These are phyloP conservation scores for Drosophila nigromelanica DNA, from an alignment of 1,140 invertebrate genomes.

Conservation along the genomic window DNA sequence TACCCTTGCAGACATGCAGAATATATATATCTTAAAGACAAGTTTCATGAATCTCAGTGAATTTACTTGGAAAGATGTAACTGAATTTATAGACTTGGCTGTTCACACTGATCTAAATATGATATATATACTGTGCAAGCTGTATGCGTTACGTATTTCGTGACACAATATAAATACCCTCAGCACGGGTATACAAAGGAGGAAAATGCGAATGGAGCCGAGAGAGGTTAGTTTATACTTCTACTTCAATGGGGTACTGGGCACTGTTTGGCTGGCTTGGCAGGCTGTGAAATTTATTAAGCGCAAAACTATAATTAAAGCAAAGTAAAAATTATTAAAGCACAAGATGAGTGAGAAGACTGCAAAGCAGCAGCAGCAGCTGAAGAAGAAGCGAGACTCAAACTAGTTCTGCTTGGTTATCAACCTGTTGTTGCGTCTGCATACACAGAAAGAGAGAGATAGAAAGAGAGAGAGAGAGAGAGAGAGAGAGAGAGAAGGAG, in stretches of 20 bases:
- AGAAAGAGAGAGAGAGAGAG: background rate
- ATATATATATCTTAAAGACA: too few species aligned
- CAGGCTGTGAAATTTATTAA: constrained; percentile 77
- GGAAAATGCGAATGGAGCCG: background rate
- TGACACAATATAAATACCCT: too few species aligned
- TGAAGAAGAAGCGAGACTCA: constrained; percentile 12
- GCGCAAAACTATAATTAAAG: constrained; percentile 82
- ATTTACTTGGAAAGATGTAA: too few species aligned
- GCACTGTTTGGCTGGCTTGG: constrained; percentile 21
- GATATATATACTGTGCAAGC: too few species aligned
- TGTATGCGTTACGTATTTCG: too few species aligned
- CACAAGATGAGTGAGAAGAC: constrained; percentile 59
- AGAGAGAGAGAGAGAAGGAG: background rate
- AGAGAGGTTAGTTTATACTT: background rate
- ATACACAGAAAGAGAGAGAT: background rate
- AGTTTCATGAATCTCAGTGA: too few species aligned
- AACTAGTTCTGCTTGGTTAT: constrained; percentile 62
- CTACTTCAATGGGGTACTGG: background rate
- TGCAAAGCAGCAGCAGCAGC: constrained; percentile 25
- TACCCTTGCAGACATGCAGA: too few species aligned
- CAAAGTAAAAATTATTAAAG: constrained; percentile 81
- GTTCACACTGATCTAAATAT: too few species aligned
- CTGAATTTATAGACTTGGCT: too few species aligned
- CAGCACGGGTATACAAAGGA: background rate
- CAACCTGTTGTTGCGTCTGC: constrained; percentile 51